phyloP scores from a whole-genome alignment of 2,888 invertebrate genomes.

The Automeris io region DNA sequence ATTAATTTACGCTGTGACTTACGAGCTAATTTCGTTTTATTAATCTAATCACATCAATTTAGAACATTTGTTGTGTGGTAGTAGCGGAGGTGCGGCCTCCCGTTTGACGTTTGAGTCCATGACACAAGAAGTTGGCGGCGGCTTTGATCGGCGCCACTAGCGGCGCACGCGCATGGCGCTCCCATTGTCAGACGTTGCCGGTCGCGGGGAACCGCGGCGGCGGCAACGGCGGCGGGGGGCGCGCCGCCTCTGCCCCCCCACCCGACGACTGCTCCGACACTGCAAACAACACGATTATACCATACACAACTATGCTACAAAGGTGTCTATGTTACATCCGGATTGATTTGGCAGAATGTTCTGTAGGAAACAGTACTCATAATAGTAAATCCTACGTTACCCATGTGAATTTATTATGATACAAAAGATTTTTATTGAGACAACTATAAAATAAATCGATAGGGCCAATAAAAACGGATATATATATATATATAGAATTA shows the following conservation, averaged over 20 bases:
- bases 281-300: no score
- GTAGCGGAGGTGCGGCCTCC: conserved; percentile 63
- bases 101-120: conserved; percentile 78
- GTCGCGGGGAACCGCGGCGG: conserved; percentile 88
- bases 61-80: conserved; percentile 76
- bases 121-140: conserved; percentile 82
- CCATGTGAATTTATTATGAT: no score
- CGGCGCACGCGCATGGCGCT: conserved; percentile 76
- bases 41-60: conserved; percentile 75
- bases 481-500: no score
- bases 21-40: conserved; percentile 56
- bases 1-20: conserved; percentile 69
- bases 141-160: conserved; percentile 79
- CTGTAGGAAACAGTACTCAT: no score
- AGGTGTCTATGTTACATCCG: no score
- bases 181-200: conserved; percentile 88
- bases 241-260: conserved; percentile 81
- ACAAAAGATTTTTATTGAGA: no score
- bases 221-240: conserved; percentile 89
- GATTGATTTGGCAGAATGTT: no score
- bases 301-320: no score
- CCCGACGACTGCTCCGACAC: conserved; percentile 92
- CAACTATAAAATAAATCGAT: no score
- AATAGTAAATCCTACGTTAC: no score
- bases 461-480: no score